phyloP scores from a whole-genome alignment of 2,113 vertebrate genomes.

The Archilochus colubris region DNA sequence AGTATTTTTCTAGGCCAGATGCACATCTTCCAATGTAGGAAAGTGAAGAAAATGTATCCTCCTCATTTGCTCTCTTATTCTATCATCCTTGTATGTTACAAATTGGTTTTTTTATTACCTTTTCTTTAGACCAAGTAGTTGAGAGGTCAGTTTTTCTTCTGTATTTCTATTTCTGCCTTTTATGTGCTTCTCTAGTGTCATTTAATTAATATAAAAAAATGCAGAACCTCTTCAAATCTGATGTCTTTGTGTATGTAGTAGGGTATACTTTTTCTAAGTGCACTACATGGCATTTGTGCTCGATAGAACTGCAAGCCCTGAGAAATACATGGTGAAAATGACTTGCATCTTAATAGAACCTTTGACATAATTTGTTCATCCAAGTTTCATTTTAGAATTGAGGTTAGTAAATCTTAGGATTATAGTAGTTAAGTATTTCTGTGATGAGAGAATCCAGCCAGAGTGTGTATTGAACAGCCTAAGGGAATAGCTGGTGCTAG shows the following conservation, averaged over 20 bases:
- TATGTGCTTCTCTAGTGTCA: neutral
- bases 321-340: neutral
- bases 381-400: neutral
- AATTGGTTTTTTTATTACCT: neutral
- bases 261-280: neutral
- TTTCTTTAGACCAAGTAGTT: neutral
- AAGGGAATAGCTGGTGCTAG: neutral
- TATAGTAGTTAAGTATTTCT: neutral
- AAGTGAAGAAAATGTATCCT: neutral
- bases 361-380: neutral
- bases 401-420: neutral
- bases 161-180: neutral
- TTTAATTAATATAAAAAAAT: neutral
- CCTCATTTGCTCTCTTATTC: neutral
- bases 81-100: rapidly evolving
- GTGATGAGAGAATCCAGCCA: neutral
- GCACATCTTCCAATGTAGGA: neutral
- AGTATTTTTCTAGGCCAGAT: neutral
- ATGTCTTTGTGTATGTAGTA: neutral
- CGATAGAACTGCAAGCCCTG: neutral
- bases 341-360: neutral
- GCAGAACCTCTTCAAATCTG: neutral
- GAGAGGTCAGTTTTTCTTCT: neutral
- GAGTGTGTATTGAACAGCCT: neutral
- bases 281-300: neutral